Evolutionary conservation across 2,113 vertebrate species (phyloP).

Genomic region (Hepsetus odoe): DNA sequence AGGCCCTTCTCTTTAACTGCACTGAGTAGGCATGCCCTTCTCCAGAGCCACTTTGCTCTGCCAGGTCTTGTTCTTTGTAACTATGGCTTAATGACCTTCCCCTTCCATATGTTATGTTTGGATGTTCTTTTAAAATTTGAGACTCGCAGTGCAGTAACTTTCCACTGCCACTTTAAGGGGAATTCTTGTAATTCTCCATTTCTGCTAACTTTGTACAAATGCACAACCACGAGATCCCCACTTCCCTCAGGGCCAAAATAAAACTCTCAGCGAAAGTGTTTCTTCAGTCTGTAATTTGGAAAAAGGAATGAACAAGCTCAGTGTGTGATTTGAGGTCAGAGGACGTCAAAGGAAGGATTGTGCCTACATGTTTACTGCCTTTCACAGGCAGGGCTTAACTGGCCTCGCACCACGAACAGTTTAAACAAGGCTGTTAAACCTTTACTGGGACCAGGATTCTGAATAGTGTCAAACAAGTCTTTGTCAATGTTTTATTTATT

Average conservation of each 20-base stretch:
- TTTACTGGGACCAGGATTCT: neutral
- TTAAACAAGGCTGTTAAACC: constrained; percentile 24
- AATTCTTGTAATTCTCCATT: constrained; percentile 51
- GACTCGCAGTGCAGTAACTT: constrained; percentile 20
- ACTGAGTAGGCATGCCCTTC: neutral
- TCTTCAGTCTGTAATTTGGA: constrained; percentile 48
- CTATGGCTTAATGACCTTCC: neutral
- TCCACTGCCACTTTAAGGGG: constrained; percentile 47
- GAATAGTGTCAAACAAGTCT: neutral
- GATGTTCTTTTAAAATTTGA: neutral
- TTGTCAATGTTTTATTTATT: neutral
- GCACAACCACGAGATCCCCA: constrained; percentile 56
- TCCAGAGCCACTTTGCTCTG: neutral
- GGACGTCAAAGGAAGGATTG: constrained; percentile 72
- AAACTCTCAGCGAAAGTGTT: constrained; percentile 54
- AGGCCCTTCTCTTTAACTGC: neutral
- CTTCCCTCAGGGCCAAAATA: constrained; percentile 53
- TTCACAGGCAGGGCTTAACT: constrained; percentile 35
- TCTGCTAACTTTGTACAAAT: constrained; percentile 61
- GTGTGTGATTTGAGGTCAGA: constrained; percentile 51
- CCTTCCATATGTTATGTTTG: neutral
- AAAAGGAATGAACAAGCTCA: constrained; percentile 62
- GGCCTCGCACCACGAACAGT: neutral
- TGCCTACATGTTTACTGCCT: constrained; percentile 64
- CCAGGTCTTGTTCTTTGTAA: constrained; percentile 31